Evolutionary conservation across 2,888 invertebrate genomes (phyloP).

Genomic region (Eulithis testata): DNA sequence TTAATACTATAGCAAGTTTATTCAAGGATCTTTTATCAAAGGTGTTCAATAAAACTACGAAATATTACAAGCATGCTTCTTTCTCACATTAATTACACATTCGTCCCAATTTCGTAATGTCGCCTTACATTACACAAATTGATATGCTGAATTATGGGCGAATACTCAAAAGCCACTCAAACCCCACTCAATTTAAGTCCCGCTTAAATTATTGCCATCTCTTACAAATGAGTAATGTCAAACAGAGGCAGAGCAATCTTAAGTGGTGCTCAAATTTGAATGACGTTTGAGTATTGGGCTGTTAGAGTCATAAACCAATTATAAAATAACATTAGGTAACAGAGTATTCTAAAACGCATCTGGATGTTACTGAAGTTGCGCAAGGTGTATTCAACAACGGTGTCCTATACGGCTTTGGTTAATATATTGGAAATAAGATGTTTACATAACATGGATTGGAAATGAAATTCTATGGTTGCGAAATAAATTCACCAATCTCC

Average conservation of each 20-base stretch:
- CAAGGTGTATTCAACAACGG: constrained; percentile 52
- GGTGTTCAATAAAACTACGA: constrained; percentile 9
- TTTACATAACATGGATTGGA: constrained; percentile 33
- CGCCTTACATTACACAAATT: constrained; percentile 49
- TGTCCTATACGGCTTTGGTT: constrained; percentile 41
- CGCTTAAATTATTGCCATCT: too few relatives aligned
- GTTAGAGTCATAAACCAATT: constrained; percentile 57
- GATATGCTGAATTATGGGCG: constrained; percentile 55
- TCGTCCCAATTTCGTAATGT: constrained; percentile 50
- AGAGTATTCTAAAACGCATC: constrained; percentile 64
- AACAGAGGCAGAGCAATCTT: too few relatives aligned
- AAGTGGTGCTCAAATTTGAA: too few relatives aligned
- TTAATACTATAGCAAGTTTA: too few relatives aligned
- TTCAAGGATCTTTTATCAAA: too few relatives aligned
- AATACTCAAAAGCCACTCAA: too few relatives aligned
- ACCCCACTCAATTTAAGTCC: too few relatives aligned
- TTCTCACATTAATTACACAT: constrained; percentile 41
- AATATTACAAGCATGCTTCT: constrained; percentile 27
- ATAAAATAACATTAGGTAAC: constrained; percentile 65
- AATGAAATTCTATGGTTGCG: constrained; percentile 26
- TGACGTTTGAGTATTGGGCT: too few relatives aligned
- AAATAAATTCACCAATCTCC: constrained; percentile 19
- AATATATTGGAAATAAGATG: constrained; percentile 25
- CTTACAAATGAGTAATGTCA: too few relatives aligned
- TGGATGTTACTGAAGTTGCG: constrained; percentile 61